Conservation (phyloP, 2,113 vertebrate genomes). For the Poeciliopsis prolifica region DNA sequence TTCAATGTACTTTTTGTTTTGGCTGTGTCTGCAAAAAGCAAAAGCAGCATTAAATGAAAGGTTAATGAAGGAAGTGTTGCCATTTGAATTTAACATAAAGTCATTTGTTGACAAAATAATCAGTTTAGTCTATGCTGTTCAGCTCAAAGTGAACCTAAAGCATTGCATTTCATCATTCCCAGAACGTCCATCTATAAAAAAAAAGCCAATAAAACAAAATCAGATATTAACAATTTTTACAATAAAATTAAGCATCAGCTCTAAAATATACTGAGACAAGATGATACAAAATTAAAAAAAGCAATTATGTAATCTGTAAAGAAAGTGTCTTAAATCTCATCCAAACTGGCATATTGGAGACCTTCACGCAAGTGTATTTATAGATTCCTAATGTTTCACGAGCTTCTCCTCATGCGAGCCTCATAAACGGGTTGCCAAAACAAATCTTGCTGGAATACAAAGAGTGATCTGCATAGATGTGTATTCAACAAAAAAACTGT, state of each 20-base stretch:
- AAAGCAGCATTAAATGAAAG: neutral
- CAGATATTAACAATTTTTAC: neutral
- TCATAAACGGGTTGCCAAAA: slow-evolving; percentile 40
- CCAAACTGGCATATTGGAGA: neutral
- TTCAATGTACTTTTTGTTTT: neutral
- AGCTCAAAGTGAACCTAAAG: neutral
- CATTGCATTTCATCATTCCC: neutral
- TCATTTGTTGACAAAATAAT: neutral
- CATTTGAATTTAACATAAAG: too few relatives aligned
- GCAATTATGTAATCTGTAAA: neutral
- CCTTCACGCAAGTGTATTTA: slow-evolving; percentile 11
- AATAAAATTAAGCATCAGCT: neutral
- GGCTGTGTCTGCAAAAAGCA: neutral
- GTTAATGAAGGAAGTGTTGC: neutral
- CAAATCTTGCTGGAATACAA: slow-evolving; percentile 10
- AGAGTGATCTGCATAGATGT: neutral
- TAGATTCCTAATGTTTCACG: slow-evolving; percentile 20
- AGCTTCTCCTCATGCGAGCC: slow-evolving; percentile 32
- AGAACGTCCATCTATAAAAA: neutral
- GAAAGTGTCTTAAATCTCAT: neutral
- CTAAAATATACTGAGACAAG: neutral
- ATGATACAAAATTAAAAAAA: neutral
- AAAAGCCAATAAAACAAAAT: neutral
- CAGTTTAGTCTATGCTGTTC: neutral
- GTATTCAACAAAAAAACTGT: neutral